These are phyloP conservation scores for Valencia hispanica DNA, from an alignment of 2,797 vertebrate species.

Conservation along the genomic window DNA sequence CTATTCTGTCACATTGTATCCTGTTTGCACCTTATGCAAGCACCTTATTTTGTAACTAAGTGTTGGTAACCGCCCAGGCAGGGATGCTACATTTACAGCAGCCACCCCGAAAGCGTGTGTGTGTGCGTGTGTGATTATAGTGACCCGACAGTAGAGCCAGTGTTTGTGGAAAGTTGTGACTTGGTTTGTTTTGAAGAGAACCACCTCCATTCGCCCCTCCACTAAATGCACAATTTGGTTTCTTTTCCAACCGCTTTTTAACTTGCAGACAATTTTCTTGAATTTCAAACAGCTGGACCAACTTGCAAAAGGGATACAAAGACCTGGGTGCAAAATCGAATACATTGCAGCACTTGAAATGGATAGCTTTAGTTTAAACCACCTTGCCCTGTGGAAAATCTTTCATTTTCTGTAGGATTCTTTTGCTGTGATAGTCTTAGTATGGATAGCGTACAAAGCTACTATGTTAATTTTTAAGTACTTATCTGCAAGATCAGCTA, in stretches of 20 bases:
- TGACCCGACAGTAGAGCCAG: not conserved
- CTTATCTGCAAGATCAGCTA: too few relatives aligned
- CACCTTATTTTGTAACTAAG: not conserved
- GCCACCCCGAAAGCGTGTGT: not conserved
- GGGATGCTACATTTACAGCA: not conserved
- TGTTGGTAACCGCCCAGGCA: not conserved
- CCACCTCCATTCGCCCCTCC: slow-evolving; percentile 5
- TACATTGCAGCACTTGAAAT: not conserved
- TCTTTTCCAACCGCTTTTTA: slow-evolving; percentile 30
- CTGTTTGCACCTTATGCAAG: not conserved
- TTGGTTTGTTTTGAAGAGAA: slow-evolving; percentile 54
- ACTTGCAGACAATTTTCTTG: not conserved
- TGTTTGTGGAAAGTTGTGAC: slow-evolving; percentile 31
- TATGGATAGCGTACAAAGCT: too few relatives aligned
- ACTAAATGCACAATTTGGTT: slow-evolving; percentile 6
- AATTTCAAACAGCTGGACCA: slow-evolving; percentile 10
- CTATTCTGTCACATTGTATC: slow-evolving; percentile 8
- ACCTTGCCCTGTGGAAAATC: not conserved
- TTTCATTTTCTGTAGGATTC: too few relatives aligned
- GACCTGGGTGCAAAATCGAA: not conserved
- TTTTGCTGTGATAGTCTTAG: too few relatives aligned
- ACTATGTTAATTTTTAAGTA: too few relatives aligned
- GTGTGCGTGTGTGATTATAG: not conserved
- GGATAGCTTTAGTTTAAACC: not conserved
- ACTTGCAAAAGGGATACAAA: not conserved